Conservation (phyloP, 2,797 vertebrate genomes). For the Chiroxiphia lanceolata region DNA sequence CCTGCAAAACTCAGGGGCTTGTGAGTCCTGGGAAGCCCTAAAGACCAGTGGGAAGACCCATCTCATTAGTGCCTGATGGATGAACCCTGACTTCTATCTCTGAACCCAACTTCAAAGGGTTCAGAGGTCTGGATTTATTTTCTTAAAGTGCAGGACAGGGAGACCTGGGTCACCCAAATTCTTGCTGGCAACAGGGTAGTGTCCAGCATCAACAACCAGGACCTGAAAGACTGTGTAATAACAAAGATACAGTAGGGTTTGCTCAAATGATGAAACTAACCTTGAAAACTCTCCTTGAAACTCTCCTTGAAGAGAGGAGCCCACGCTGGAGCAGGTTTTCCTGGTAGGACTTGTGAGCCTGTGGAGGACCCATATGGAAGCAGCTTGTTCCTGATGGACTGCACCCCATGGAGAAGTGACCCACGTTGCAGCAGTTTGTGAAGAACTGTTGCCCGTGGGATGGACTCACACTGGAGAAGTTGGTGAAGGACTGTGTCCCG, state of each 20-base stretch:
- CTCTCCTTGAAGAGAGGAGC: neutral
- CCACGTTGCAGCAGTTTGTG: neutral
- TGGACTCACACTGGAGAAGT: neutral
- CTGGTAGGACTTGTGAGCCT: neutral
- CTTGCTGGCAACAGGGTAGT: neutral
- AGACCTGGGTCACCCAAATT: neutral
- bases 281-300: no score
- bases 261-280: neutral
- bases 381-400: neutral
- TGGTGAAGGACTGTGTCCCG: neutral
- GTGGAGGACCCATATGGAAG: neutral
- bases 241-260: neutral
- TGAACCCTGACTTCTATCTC: neutral
- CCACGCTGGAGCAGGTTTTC: neutral
- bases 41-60: neutral
- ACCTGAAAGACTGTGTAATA: neutral
- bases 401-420: neutral
- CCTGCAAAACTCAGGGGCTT: neutral
- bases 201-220: neutral
- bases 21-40: neutral
- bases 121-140: neutral
- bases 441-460: neutral
- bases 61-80: neutral
- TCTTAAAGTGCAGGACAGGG: neutral
- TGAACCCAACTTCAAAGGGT: neutral